Percentiles rank a stretch among this genome's conserved stretches.
phyloP scores from a whole-genome alignment of 2,888 invertebrate genomes.

The Auanema freiburgensis region DNA sequence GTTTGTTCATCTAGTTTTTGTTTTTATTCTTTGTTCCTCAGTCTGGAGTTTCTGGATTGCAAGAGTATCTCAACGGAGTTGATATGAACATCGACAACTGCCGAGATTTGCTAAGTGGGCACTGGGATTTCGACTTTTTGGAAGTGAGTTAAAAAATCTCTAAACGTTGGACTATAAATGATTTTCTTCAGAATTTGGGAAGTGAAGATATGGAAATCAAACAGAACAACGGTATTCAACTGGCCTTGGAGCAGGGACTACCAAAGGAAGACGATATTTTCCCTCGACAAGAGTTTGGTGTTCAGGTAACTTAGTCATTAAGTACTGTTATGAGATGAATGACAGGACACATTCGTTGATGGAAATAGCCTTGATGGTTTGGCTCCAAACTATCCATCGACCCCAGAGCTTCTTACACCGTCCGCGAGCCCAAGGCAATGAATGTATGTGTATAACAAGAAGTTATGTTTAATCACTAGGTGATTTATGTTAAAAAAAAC shows the following conservation, averaged over 20 bases:
- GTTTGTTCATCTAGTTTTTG: slow-evolving; percentile 12
- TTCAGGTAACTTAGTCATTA: background rate
- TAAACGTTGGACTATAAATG: background rate
- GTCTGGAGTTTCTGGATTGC: slow-evolving; percentile 14
- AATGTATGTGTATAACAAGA: too few relatives aligned
- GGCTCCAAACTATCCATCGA: background rate
- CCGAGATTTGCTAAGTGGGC: slow-evolving; percentile 28
- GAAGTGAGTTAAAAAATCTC: slow-evolving; percentile 8
- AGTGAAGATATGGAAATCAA: slow-evolving; percentile 1
- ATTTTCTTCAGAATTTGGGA: slow-evolving; percentile 13
- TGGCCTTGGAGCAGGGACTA: slow-evolving; percentile 19
- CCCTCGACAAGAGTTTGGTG: background rate
- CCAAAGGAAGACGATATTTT: background rate
- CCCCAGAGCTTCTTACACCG: slow-evolving; percentile 14
- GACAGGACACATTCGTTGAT: background rate
- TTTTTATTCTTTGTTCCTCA: slow-evolving; percentile 1
- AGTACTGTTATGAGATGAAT: background rate
- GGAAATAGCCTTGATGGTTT: background rate
- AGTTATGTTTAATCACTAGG: too few relatives aligned
- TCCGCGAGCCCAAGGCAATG: slow-evolving; percentile 12
- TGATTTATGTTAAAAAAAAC: too few relatives aligned
- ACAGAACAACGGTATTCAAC: background rate
- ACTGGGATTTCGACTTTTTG: slow-evolving; percentile 43
- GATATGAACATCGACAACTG: slow-evolving; percentile 49
- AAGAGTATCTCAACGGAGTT: slow-evolving; percentile 50